Evolutionary conservation across 2,797 vertebrate genomes (phyloP).

Genomic region (Lepus oiostolus): DNA sequence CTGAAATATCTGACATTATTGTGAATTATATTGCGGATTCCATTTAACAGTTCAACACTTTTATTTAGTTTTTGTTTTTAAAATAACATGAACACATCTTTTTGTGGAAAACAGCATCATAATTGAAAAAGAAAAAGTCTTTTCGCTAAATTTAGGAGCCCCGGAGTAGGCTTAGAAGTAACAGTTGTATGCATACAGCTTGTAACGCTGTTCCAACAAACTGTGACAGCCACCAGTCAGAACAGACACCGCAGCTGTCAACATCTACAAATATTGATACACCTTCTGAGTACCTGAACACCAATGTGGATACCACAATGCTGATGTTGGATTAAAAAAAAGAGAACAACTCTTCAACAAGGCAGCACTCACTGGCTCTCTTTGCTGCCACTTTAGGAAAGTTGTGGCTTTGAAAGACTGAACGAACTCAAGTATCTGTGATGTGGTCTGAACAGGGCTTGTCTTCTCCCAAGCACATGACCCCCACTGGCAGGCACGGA

Average conservation of each 20-base stretch:
- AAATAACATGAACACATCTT: background rate
- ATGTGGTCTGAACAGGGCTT: too few relatives aligned
- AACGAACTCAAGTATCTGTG: background rate
- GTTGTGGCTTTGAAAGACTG: background rate
- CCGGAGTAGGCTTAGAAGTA: background rate
- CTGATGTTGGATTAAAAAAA: fast-evolving
- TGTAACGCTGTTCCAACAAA: background rate
- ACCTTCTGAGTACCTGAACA: background rate
- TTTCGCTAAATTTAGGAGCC: background rate
- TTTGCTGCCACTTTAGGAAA: background rate
- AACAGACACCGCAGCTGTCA: background rate
- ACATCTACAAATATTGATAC: background rate
- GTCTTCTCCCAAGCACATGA: too few relatives aligned
- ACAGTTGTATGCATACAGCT: background rate
- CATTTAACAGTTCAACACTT: background rate
- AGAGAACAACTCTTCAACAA: background rate
- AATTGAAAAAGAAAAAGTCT: background rate
- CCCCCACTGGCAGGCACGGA: too few relatives aligned
- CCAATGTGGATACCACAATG: background rate
- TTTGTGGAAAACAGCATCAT: background rate
- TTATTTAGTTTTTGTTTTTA: background rate
- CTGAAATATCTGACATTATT: background rate
- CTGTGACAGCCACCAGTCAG: background rate
- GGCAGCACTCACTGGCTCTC: background rate
- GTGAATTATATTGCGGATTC: background rate